A percentile compares a stretch with the other conserved stretches of the same genome.
These are phyloP conservation scores for Diarsia dahlii DNA, from an alignment of 2,888 invertebrate genomes.

Conservation along the genomic window DNA sequence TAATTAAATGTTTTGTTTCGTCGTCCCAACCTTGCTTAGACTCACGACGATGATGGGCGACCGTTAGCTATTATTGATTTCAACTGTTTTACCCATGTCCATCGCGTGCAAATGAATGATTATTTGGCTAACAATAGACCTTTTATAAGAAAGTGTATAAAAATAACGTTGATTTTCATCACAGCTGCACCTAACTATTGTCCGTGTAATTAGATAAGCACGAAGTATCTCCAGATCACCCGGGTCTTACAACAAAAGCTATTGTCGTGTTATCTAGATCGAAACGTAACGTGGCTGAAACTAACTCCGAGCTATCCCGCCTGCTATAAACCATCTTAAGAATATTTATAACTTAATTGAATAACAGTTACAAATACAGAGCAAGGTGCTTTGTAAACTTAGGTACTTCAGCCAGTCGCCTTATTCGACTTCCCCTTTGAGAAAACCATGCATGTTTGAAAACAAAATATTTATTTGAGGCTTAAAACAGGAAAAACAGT, in stretches of 20 bases:
- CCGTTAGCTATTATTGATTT: constrained; percentile 37
- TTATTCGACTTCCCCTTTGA: not conserved
- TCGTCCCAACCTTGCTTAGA: constrained; percentile 27
- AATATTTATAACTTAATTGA: constrained; percentile 41
- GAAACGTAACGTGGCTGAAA: constrained; percentile 62
- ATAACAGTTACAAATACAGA: constrained; percentile 21
- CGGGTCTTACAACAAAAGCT: constrained; percentile 73
- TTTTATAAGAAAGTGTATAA: constrained; percentile 53
- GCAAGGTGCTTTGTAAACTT: not conserved
- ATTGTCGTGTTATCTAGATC: constrained; percentile 77
- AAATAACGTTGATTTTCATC: constrained; percentile 50
- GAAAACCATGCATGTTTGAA: not conserved
- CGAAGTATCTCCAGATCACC: constrained; percentile 60
- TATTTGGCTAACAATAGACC: constrained; percentile 39
- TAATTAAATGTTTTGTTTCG: constrained; percentile 41
- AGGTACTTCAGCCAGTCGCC: not conserved
- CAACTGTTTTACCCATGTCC: constrained; percentile 13
- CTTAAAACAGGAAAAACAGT: no score
- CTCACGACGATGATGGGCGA: constrained; percentile 11
- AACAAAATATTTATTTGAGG: not conserved
- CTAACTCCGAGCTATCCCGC: constrained; percentile 33
- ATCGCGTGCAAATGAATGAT: constrained; percentile 27
- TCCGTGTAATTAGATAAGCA: constrained; percentile 61
- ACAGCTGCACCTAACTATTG: constrained; percentile 55
- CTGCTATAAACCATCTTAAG: constrained; percentile 16